Evolutionary conservation across 2,888 invertebrate genomes (phyloP), one percentile per base, ranked within the genome.

Genomic region (Drosophila emarginata): DNA sequence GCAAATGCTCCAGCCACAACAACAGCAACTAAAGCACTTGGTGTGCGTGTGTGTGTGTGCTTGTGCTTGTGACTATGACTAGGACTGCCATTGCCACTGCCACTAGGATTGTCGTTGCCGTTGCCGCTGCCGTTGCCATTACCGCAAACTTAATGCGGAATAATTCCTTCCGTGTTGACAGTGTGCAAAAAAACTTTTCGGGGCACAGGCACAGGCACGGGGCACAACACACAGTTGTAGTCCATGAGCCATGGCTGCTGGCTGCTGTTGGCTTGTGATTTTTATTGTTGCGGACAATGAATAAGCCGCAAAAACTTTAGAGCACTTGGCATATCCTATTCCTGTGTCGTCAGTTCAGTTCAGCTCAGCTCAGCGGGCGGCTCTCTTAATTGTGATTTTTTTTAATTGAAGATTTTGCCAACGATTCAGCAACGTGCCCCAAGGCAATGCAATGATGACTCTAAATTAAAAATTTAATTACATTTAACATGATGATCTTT

Each of bases 121-220:
- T n/a, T 18, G 53, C 57, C 36, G 74, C 72, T 81, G 87, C 72
- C 85, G 85, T 73, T 71, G 76, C 82, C 87, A 87, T 87, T 85
- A 85, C 87, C 87, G 68, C 82, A 87, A 83, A 83, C 89, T 89
- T 89, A 89, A 88, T 89, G 86, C 88, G 77, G 86, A 88, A 89
- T 89, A 87, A 87, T 84, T 83, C 86, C 87, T 87, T 87, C 89
- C 88, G 89, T 84, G 89, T 84, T 84, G 84, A 85, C 82, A 87
- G 87, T 85, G 82, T 79, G 87, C 86, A 83, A 87, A 82, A 82
- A 84, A 45, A 18, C 57, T 87, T 81, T 87, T 72, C 54, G 60
- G 77, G 59, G 64, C 83, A 78, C 78, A 85, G 78, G 85, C 82
- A 86, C 32, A 32, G 32, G 69, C 67, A 77, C 66, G 23, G 26